phyloP scores from a whole-genome alignment of 2,113 vertebrate species.

The Ciconia boyciana region DNA sequence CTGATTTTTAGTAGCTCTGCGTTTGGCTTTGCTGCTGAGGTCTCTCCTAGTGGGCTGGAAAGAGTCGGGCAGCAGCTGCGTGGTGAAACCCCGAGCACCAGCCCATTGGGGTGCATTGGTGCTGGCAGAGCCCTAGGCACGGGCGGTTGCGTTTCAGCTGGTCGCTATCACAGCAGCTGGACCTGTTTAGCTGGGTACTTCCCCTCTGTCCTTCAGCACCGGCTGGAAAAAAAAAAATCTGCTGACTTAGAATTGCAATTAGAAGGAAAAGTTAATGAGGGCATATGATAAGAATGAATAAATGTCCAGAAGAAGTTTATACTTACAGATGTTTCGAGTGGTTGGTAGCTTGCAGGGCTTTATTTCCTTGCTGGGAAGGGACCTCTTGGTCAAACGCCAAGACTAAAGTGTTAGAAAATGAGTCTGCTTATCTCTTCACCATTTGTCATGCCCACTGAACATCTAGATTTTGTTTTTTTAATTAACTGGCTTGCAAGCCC shows the following conservation, averaged over 20 bases:
- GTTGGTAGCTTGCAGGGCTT: constrained; percentile 43
- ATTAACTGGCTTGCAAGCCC: not conserved
- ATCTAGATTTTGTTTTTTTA: not conserved
- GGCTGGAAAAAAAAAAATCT: not conserved
- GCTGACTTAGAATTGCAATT: not conserved
- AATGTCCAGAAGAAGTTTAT: constrained; percentile 70
- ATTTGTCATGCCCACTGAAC: constrained; percentile 29
- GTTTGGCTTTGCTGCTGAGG: not conserved
- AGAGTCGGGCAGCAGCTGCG: constrained; percentile 48
- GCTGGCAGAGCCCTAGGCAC: constrained; percentile 60
- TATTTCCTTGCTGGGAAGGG: constrained; percentile 32
- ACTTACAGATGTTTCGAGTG: constrained; percentile 67
- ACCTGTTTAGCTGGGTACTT: constrained; percentile 45
- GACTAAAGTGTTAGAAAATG: constrained; percentile 52
- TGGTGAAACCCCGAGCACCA: constrained; percentile 37
- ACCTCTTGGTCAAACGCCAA: constrained; percentile 31
- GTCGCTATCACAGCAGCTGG: constrained; percentile 70
- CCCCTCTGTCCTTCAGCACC: constrained; percentile 14
- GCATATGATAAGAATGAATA: constrained; percentile 69
- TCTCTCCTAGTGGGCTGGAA: not conserved
- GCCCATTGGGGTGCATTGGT: constrained; percentile 55
- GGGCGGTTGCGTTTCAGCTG: constrained; percentile 61
- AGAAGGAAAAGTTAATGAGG: constrained; percentile 73
- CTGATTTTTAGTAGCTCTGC: not conserved
- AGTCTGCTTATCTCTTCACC: constrained; percentile 52